These are phyloP conservation scores for Myripristis jacobus DNA, from an alignment of 2,797 vertebrate species.

Conservation along the genomic window DNA sequence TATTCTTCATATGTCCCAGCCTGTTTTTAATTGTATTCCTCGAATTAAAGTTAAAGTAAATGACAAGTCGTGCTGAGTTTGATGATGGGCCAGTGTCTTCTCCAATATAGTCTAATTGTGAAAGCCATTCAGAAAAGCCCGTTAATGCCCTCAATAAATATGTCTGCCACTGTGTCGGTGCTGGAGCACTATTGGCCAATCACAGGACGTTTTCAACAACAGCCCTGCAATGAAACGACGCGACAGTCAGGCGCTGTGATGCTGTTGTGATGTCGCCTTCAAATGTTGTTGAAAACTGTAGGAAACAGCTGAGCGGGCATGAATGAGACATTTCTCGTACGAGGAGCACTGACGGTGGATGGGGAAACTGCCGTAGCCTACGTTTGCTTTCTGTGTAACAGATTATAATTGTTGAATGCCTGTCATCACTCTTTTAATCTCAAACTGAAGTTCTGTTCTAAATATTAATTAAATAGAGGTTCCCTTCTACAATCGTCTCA, in stretches of 20 bases:
- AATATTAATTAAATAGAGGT: too few species aligned
- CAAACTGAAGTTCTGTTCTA: too few species aligned
- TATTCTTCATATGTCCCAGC: too few species aligned
- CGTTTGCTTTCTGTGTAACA: too few species aligned
- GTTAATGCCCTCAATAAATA: conserved; percentile 37
- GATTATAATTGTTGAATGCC: too few species aligned
- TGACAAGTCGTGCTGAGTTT: background rate
- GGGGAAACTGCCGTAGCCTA: too few species aligned
- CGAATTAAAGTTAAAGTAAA: background rate
- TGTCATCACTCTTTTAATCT: too few species aligned
- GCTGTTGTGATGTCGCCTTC: conserved; percentile 56
- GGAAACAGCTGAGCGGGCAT: background rate
- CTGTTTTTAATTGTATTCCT: too few species aligned
- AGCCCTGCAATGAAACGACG: conserved; percentile 57
- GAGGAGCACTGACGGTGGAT: too few species aligned
- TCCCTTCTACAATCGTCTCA: too few species aligned
- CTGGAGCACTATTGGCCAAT: conserved; percentile 47
- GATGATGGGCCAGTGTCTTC: background rate
- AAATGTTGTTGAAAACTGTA: fast-evolving
- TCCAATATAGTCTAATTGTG: background rate
- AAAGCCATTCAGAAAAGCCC: conserved; percentile 10
- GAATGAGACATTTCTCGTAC: too few species aligned
- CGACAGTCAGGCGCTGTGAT: conserved; percentile 43
- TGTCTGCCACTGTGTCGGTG: conserved; percentile 34
- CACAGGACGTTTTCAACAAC: conserved; percentile 55